These are phyloP conservation scores for Amblyornis subalaris DNA, from an alignment of 2,113 vertebrate genomes.

Conservation along the genomic window DNA sequence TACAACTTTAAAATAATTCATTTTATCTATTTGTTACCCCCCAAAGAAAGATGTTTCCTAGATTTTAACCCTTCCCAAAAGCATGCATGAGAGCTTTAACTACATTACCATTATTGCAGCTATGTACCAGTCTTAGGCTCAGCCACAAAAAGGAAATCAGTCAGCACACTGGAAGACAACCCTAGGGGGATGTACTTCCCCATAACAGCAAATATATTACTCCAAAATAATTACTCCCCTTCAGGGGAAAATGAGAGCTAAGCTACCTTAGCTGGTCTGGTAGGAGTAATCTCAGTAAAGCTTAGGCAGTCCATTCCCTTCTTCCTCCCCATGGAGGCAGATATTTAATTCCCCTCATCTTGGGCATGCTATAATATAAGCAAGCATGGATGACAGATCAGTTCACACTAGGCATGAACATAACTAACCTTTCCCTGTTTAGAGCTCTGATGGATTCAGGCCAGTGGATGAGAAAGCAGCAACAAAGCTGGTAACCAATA, in stretches of 20 bases:
- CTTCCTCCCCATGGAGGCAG: background rate
- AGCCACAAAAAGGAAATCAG: background rate
- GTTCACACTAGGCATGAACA: background rate
- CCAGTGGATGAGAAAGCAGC: constrained; percentile 20
- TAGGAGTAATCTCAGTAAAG: background rate
- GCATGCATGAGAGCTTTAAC: background rate
- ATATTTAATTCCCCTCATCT: background rate
- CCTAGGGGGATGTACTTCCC: background rate
- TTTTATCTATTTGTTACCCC: background rate
- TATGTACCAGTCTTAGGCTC: background rate
- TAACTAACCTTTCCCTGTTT: constrained; percentile 52
- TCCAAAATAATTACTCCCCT: constrained; percentile 1
- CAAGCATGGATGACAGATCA: constrained; percentile 21
- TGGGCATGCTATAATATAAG: background rate
- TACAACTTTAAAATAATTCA: background rate
- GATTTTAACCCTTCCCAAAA: background rate
- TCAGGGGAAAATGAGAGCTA: background rate
- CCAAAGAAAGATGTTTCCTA: background rate
- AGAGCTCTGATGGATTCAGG: constrained; percentile 36
- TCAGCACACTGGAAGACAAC: background rate
- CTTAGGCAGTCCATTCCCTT: background rate
- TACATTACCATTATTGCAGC: background rate
- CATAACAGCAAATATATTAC: background rate
- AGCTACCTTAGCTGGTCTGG: background rate
- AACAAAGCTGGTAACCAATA: constrained; percentile 30